Evolutionary conservation across 2,888 invertebrate genomes (phyloP), one percentile per base, ranked within the genome.

Genomic region (Drosophila borealis): DNA sequence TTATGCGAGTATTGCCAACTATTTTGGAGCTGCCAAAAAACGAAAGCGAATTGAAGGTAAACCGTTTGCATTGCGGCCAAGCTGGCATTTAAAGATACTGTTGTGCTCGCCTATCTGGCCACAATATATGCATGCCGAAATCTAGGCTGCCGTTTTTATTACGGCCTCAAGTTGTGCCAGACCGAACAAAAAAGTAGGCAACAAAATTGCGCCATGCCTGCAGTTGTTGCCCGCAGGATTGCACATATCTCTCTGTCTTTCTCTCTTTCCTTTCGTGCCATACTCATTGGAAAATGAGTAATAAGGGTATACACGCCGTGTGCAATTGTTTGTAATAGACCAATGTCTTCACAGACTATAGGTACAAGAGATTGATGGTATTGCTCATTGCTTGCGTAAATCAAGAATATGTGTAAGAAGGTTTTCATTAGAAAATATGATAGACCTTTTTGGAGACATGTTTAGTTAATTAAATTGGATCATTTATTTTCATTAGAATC

Each of bases 21-120:
- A 49, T 67, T 67, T 64, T 64, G 39, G 34, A 55, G 67, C 25
- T 79, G 76, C 80, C 70, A 78, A 82, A 72, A 78, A 45, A 63
- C 21, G 17, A 48, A 41, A 48, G 19, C 33, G 54, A 57, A 56
- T 48, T 51, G 68, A 69, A 77, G 77, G 76, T 77, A 80, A 82
- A 82, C 74, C 67, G 80, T 77, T 66, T 82, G 46, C 59, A 74
- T 66, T 80, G 62, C 70, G 57, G 73, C 63, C 62, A 57, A 57
- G 25, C 62, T 64, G 76, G 46, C 79, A 71, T 60, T 74, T 77
- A 69, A 80, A 86, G 77, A 82, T 86, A 81, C 60, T 55, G 49
- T 59, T 45, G 39, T 50, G 63, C 57, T 14, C 21, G 61, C 54
- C 65, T 74, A 80, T 76, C 70, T 74, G 48, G 49, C 61, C 39